Percentiles rank a stretch among this genome's conserved stretches.
Conservation (phyloP, 1,140 invertebrate genomes). For the Trachymyrmex septentrionalis region DNA sequence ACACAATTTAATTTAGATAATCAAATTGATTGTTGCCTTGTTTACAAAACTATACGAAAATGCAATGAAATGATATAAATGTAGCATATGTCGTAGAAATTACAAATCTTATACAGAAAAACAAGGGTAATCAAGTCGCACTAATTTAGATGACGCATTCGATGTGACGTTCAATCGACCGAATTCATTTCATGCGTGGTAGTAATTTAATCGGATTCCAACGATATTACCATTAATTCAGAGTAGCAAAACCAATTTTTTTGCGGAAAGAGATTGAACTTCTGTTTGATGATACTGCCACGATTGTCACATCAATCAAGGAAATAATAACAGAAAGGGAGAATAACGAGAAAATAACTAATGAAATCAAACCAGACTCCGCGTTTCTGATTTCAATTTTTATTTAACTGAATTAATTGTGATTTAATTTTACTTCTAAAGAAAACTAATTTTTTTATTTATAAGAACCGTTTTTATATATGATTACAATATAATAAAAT, state of each 20-base stretch:
- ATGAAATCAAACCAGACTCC: not conserved
- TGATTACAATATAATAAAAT: not conserved
- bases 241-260: not conserved
- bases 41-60: not conserved
- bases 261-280: conserved; percentile 28
- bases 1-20: not conserved
- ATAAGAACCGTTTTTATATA: not conserved
- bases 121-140: conserved; percentile 29
- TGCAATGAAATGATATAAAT: not conserved
- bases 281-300: conserved; percentile 24
- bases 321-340: not conserved
- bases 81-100: not conserved
- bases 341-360: conserved; percentile 5
- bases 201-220: conserved; percentile 42
- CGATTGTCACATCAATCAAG: conserved; percentile 30
- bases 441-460: not conserved
- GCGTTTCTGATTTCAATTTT: not conserved
- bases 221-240: conserved; percentile 19
- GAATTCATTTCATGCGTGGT: conserved; percentile 39
- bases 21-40: not conserved
- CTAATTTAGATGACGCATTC: conserved; percentile 43
- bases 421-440: not conserved
- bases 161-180: not conserved
- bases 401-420: not conserved
- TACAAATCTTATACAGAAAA: not conserved